Evolutionary conservation across 2,888 invertebrate genomes (phyloP), one percentile per base, ranked within the genome.

Genomic region (Marronus borbonicus): DNA sequence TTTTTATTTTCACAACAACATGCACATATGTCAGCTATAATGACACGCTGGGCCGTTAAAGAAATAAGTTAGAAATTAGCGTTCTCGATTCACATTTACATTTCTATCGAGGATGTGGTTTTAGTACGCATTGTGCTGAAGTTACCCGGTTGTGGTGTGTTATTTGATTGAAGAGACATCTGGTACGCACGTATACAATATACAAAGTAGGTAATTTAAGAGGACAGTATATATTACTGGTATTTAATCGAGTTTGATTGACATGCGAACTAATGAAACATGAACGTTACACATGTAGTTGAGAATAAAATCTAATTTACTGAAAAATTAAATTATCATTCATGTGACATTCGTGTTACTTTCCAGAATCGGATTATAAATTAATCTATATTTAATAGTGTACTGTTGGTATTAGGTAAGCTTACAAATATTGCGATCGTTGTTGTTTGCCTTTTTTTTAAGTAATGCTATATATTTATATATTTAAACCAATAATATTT

Each of bases 231-330:
- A 62, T 17, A 62, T 28, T 62, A 14, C 68, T 49, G 50, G 50
- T 50, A 68, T 68, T 68, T 68, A 68, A 68, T 50, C 20, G 28
- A n/a, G 50, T 68, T 68, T 68, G 68, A 68, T 68, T 68, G 68
- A 68, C 68, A 28, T 68, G 68, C 50, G 68, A 68, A 68, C 12
- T 50, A 68, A 68, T 28, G n/a, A 50, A 68, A 50, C 68, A 28
- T 39, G 49, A 12, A 50, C 24, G 24, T n/a, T 14, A 12, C 49
- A 14, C 50, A 68, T 68, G 28, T 50, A 68, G 36, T 36, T 14
- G 20, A 44, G 44, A 12, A 20, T 14, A 65, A 44, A 65, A 65
- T 65, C 20, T 65, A 65, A 65, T 65, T 65, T 65, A 65, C 4
- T 65, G 65, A 44, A 65, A 39, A 65, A 65, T 65, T 65, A 44